A percentile compares a stretch with the other conserved stretches of the same genome.
Evolutionary conservation across 1,140 invertebrate genomes (phyloP).

Genomic region (Drosophila nigromelanica): DNA sequence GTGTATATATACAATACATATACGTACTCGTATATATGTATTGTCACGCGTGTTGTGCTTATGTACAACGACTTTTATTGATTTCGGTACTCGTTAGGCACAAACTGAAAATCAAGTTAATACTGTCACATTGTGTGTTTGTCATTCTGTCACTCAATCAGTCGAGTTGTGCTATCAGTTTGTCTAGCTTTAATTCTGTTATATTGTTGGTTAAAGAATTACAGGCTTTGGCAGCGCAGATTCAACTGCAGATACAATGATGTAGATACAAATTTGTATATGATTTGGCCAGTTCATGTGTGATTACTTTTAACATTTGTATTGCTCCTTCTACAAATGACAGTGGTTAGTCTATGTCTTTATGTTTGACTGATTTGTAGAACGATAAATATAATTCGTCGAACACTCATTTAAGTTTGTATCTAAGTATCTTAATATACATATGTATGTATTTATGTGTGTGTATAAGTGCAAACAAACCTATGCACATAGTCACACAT

Average conservation of each 20-base stretch:
- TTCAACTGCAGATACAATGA: conserved; percentile 4
- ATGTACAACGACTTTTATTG: conserved; percentile 55
- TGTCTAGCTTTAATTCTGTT: conserved; percentile 53
- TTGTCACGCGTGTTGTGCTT: conserved; percentile 14
- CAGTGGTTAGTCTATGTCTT: background rate
- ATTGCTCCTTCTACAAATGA: conserved; percentile 10
- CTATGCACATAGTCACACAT: conserved; percentile 22
- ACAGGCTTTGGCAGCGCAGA: background rate
- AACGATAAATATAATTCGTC: conserved; percentile 31
- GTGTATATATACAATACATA: conserved; percentile 3
- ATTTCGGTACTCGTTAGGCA: conserved; percentile 36
- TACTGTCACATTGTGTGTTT: conserved; percentile 40
- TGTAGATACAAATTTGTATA: conserved; percentile 10
- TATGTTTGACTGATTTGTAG: conserved; percentile 4
- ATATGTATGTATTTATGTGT: conserved; percentile 27
- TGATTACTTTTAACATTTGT: conserved; percentile 6
- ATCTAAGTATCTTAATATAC: conserved; percentile 2
- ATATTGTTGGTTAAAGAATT: conserved; percentile 12
- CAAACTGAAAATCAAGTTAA: conserved; percentile 39
- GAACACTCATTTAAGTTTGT: conserved; percentile 12
- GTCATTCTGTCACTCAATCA: conserved; percentile 35
- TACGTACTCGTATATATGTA: conserved; percentile 10
- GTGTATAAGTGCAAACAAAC: conserved; percentile 19
- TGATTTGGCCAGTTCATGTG: conserved; percentile 5
- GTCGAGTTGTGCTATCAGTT: conserved; percentile 47